These are phyloP conservation scores for Atrina japonica DNA, from an alignment of 2,888 invertebrate genomes.

Conservation along the genomic window DNA sequence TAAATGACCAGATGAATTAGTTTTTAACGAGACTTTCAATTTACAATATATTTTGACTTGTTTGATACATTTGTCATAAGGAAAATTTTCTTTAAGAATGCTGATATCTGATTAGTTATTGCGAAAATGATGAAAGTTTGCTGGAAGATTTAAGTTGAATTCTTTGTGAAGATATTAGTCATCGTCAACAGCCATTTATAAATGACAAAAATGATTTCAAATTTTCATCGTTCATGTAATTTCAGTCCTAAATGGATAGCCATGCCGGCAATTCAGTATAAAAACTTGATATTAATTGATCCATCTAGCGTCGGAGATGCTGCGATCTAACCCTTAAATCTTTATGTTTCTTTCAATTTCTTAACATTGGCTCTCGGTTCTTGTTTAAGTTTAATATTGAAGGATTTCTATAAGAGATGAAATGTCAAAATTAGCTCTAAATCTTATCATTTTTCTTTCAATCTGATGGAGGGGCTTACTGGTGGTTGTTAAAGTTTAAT, in stretches of 20 bases:
- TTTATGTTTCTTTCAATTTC: slow-evolving; percentile 2
- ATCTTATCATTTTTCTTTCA: slow-evolving; percentile 20
- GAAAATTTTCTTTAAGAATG: too few relatives aligned
- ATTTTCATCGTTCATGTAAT: slow-evolving; percentile 9
- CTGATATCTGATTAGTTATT: too few relatives aligned
- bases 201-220: slow-evolving; percentile 17
- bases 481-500: slow-evolving; percentile 32
- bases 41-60: too few relatives aligned
- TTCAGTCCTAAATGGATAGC: slow-evolving; percentile 3
- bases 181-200: slow-evolving; percentile 1
- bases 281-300: slow-evolving; percentile 16
- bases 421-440: slow-evolving; percentile 32
- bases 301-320: neutral
- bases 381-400: slow-evolving; percentile 18
- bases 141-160: too few relatives aligned
- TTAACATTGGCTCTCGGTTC: neutral
- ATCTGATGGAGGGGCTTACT: slow-evolving; percentile 13
- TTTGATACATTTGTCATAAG: too few relatives aligned
- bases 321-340: slow-evolving; percentile 14
- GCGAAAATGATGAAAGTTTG: too few relatives aligned
- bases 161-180: too few relatives aligned
- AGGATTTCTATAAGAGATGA: slow-evolving; percentile 19
- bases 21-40: too few relatives aligned
- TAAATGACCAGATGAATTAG: too few relatives aligned
- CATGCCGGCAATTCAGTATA: neutral